Conservation (phyloP, 2,888 invertebrate genomes). For the Chrysolina haemoptera region DNA sequence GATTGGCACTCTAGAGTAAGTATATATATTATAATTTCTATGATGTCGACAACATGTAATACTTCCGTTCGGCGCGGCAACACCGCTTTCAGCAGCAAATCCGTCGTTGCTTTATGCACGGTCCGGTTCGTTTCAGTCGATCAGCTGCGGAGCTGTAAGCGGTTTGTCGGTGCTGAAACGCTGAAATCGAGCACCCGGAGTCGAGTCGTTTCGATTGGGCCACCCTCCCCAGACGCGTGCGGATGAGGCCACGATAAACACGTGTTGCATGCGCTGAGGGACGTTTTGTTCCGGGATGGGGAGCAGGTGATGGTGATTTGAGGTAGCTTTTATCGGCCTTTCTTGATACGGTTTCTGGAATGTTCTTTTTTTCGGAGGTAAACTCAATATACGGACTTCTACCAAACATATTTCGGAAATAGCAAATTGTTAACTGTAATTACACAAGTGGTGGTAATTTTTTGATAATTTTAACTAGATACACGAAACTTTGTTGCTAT, state of each 20-base stretch:
- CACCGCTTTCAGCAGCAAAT: constrained; percentile 9
- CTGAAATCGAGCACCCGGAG: constrained; percentile 1
- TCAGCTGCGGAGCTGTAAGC: constrained; percentile 25
- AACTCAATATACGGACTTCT: too few relatives aligned
- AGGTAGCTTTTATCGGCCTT: neutral
- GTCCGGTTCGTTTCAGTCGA: constrained; percentile 18
- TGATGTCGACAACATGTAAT: too few relatives aligned
- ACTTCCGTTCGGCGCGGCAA: constrained; percentile 13
- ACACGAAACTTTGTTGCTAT: too few relatives aligned
- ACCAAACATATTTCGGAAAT: too few relatives aligned
- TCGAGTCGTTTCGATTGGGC: neutral
- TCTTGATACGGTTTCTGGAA: too few relatives aligned
- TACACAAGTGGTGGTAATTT: too few relatives aligned
- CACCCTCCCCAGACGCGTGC: neutral
- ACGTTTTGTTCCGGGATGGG: neutral
- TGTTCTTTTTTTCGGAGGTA: too few relatives aligned
- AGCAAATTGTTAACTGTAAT: too few relatives aligned
- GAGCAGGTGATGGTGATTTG: constrained; percentile 11
- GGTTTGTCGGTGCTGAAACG: neutral
- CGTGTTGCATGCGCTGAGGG: constrained; percentile 14
- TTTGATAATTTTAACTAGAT: too few relatives aligned
- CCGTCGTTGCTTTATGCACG: neutral
- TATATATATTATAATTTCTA: too few relatives aligned
- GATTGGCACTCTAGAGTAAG: too few relatives aligned
- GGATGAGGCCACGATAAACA: neutral